Evolutionary conservation across 2,113 vertebrate genomes (phyloP).

Genomic region (Reinhardtius hippoglossoides): DNA sequence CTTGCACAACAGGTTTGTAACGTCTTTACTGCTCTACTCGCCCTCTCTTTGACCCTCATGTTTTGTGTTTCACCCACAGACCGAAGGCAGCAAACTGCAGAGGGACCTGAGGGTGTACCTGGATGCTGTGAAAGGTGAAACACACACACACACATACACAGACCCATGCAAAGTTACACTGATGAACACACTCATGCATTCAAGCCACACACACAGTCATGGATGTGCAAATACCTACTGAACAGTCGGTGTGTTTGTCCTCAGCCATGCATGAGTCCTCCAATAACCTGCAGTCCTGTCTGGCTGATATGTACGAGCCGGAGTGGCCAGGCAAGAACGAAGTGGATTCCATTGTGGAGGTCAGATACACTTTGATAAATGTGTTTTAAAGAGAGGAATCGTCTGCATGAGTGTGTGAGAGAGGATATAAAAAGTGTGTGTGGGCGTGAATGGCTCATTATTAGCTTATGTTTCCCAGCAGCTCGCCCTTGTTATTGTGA

Average conservation of each 20-base stretch:
- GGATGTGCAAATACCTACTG: background rate
- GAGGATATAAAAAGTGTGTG: too few species aligned
- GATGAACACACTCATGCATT: background rate
- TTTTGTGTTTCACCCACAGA: conserved; percentile 77
- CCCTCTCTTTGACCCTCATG: background rate
- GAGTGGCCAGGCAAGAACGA: conserved; percentile 95
- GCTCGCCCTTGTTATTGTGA: too few species aligned
- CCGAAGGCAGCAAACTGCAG: conserved; percentile 93
- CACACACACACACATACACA: background rate
- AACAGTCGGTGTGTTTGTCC: conserved; percentile 1
- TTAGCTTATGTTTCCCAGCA: too few species aligned
- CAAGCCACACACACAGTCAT: background rate
- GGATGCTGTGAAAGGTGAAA: conserved; percentile 93
- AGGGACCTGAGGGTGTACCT: conserved; percentile 95
- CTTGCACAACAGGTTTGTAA: background rate
- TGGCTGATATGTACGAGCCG: conserved; percentile 95
- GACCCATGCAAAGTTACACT: background rate
- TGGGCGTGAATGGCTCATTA: too few species aligned
- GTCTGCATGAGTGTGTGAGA: background rate
- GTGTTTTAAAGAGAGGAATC: background rate
- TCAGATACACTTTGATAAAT: conserved; percentile 71
- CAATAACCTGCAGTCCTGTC: conserved; percentile 91
- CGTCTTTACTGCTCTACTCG: background rate
- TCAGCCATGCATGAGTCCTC: conserved; percentile 98
- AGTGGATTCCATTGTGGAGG: conserved; percentile 93